A percentile compares a stretch with the other conserved stretches of the same genome.
Evolutionary conservation across 2,797 vertebrate species (phyloP).

Genomic region (Enteromius trimaculatus): DNA sequence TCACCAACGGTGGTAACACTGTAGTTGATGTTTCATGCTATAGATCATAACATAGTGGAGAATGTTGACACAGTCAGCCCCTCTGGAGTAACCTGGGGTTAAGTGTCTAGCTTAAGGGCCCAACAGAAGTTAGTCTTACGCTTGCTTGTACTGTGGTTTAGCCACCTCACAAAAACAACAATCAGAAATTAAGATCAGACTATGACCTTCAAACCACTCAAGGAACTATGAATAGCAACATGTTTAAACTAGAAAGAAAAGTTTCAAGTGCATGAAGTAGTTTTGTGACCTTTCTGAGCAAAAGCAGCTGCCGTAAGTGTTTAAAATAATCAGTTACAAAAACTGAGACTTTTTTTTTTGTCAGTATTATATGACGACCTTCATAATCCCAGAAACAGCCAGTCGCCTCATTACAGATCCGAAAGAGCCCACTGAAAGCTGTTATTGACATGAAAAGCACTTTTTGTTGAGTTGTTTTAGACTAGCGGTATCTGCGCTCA

Average conservation of each 20-base stretch:
- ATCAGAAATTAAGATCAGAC: background rate
- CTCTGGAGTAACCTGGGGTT: background rate
- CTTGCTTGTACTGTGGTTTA: background rate
- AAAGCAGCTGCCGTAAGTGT: background rate
- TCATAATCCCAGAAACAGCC: background rate
- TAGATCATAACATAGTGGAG: background rate
- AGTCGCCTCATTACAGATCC: background rate
- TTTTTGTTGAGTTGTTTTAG: conserved; percentile 2
- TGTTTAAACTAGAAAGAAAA: background rate
- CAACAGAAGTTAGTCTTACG: background rate
- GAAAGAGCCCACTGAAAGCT: background rate
- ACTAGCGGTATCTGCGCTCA: background rate
- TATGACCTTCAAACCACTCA: background rate
- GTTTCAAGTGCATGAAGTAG: background rate
- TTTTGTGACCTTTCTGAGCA: background rate
- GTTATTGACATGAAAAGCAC: conserved; percentile 1
- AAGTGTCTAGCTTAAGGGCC: conserved; percentile 1
- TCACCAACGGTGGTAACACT: background rate
- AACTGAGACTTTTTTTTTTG: background rate
- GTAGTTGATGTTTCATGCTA: background rate
- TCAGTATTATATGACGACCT: background rate
- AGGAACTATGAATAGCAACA: background rate
- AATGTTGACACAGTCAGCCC: background rate
- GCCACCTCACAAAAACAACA: too few relatives aligned
- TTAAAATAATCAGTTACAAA: background rate